A percentile compares a stretch with the other conserved stretches of the same genome.
These are phyloP conservation scores for Bradypodion pumilum DNA, from an alignment of 2,797 vertebrate genomes.

Conservation along the genomic window DNA sequence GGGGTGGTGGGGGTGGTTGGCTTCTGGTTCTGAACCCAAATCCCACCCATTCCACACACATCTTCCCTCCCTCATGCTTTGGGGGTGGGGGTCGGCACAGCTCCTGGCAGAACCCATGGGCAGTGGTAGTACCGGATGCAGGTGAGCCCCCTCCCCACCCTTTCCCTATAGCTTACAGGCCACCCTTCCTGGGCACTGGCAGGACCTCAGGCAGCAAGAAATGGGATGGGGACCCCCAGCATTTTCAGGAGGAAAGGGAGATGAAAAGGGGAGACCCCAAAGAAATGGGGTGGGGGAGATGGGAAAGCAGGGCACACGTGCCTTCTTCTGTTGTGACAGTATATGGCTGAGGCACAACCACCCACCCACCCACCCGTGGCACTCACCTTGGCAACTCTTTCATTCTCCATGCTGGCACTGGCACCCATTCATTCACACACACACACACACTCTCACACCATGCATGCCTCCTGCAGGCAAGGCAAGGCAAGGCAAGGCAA, in stretches of 20 bases:
- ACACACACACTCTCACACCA: too few species aligned
- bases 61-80: not conserved
- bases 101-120: not conserved
- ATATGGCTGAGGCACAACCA: too few species aligned
- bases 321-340: too few species aligned
- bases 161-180: too few species aligned
- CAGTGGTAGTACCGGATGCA: not conserved
- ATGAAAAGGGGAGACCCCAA: not conserved
- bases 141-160: not conserved
- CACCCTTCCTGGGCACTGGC: not conserved
- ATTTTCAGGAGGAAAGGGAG: not conserved
- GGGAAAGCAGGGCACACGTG: too few species aligned
- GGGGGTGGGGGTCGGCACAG: not conserved
- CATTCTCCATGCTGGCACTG: slow-evolving; percentile 6
- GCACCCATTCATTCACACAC: too few species aligned
- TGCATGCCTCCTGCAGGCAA: not conserved
- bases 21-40: not conserved
- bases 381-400: not conserved
- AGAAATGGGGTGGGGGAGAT: not conserved
- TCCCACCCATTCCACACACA: not conserved
- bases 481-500: not conserved
- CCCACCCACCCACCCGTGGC: too few species aligned
- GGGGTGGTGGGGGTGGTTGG: not conserved
- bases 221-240: not conserved
- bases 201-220: not conserved